Conservation (phyloP, 2,113 vertebrate genomes). For the Dolichallabes microphthalmus region DNA sequence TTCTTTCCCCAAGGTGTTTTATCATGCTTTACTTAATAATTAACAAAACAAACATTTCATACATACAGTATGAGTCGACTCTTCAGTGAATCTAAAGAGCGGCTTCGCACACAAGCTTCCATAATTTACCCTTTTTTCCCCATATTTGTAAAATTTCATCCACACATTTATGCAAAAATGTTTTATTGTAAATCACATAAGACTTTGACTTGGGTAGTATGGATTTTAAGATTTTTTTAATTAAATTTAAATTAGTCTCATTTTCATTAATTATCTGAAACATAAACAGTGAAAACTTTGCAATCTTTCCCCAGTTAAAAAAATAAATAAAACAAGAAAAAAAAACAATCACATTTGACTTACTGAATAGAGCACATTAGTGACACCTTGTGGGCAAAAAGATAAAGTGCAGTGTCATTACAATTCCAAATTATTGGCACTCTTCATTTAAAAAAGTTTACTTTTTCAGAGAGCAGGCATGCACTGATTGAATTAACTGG, state of each 20-base stretch:
- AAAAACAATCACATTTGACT: neutral
- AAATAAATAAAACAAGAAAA: no score
- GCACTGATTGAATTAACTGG: neutral
- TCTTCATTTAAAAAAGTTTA: neutral
- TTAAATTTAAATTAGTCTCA: neutral
- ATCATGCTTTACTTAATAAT: neutral
- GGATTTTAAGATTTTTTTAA: neutral
- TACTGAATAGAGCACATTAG: neutral
- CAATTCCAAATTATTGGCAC: neutral
- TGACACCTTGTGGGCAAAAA: neutral
- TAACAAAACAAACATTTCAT: neutral
- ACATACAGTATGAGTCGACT: neutral
- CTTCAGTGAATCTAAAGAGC: neutral
- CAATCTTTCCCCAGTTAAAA: neutral
- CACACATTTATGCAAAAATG: neutral
- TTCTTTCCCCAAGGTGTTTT: no score
- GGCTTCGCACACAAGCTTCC: neutral
- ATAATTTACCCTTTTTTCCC: neutral
- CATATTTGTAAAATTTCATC: neutral
- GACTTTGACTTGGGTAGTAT: neutral
- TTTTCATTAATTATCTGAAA: neutral
- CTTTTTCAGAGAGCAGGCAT: no score
- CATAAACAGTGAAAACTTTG: neutral
- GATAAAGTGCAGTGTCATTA: neutral
- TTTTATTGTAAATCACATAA: neutral